Percentiles rank a stretch among this genome's conserved stretches.
phyloP scores from a whole-genome alignment of 2,888 invertebrate species.

The Dynastes hyllus region DNA sequence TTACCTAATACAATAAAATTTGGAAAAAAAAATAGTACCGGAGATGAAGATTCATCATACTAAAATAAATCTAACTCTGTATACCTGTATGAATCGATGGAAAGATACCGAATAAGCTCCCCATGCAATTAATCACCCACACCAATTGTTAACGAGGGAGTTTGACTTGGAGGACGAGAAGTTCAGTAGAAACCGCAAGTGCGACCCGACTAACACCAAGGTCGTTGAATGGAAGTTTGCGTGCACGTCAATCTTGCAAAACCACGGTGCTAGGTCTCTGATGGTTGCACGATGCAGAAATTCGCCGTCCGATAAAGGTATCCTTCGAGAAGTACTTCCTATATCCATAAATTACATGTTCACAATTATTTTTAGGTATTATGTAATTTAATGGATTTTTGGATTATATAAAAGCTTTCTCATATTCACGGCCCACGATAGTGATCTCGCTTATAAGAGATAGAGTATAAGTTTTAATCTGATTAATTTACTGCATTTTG shows the following conservation, averaged over 20 bases:
- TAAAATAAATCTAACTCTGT: not conserved
- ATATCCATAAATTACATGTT: conserved; percentile 3
- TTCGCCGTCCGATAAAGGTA: conserved; percentile 18
- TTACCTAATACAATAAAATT: too few species aligned
- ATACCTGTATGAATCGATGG: not conserved
- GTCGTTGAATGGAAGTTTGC: conserved; percentile 30
- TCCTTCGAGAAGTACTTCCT: conserved; percentile 11
- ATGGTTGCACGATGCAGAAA: conserved; percentile 5
- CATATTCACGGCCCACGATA: too few species aligned
- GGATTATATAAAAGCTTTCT: not conserved
- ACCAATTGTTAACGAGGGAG: conserved; percentile 19
- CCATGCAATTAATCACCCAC: conserved; percentile 28
- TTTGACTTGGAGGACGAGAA: not conserved
- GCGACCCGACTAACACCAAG: conserved; percentile 40
- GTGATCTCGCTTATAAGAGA: too few species aligned
- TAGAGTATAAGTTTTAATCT: too few species aligned
- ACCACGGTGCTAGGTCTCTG: not conserved
- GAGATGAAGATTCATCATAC: too few species aligned
- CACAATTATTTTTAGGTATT: conserved; percentile 11
- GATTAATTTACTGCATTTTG: too few species aligned
- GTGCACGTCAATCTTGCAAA: conserved; percentile 36
- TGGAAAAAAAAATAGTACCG: too few species aligned
- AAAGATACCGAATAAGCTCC: conserved; percentile 12
- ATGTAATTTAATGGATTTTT: conserved; percentile 24
- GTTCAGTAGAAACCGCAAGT: conserved; percentile 42